These are phyloP conservation scores for Mythimna lalbum DNA, from an alignment of 2,888 invertebrate species.

Conservation along the genomic window DNA sequence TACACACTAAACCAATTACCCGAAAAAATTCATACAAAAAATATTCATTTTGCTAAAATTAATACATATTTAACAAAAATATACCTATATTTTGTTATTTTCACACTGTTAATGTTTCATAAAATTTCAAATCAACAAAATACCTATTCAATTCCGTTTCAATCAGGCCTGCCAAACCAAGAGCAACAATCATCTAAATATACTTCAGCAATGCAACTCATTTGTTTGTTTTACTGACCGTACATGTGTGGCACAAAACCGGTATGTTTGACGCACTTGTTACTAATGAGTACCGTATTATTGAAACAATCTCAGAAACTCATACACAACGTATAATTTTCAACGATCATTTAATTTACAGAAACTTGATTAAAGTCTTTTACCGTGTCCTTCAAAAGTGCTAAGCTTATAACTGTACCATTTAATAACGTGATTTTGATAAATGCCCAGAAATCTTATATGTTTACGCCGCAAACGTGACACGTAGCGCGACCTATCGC, in stretches of 20 bases:
- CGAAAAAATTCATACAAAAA: not conserved
- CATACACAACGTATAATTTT: constrained; percentile 31
- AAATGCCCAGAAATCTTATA: not conserved
- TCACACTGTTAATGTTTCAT: not conserved
- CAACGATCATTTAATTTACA: constrained; percentile 8
- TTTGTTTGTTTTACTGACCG: constrained; percentile 44
- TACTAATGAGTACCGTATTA: constrained; percentile 51
- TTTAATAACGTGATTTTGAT: not conserved
- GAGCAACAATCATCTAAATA: constrained; percentile 40
- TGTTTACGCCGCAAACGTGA: not conserved
- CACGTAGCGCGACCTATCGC: constrained; percentile 55
- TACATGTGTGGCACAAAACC: constrained; percentile 49
- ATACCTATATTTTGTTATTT: not conserved
- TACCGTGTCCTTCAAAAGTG: not conserved
- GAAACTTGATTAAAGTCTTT: not conserved
- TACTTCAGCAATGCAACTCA: constrained; percentile 33
- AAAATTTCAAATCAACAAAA: not conserved
- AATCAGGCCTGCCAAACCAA: constrained; percentile 6
- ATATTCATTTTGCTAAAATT: too few relatives aligned
- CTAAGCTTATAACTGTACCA: not conserved
- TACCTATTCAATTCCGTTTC: not conserved
- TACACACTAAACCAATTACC: not conserved
- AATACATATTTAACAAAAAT: too few relatives aligned
- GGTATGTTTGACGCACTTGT: constrained; percentile 51
- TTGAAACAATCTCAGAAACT: constrained; percentile 49